Conservation (phyloP, 2,888 invertebrate genomes). For the Phalera bucephala region DNA sequence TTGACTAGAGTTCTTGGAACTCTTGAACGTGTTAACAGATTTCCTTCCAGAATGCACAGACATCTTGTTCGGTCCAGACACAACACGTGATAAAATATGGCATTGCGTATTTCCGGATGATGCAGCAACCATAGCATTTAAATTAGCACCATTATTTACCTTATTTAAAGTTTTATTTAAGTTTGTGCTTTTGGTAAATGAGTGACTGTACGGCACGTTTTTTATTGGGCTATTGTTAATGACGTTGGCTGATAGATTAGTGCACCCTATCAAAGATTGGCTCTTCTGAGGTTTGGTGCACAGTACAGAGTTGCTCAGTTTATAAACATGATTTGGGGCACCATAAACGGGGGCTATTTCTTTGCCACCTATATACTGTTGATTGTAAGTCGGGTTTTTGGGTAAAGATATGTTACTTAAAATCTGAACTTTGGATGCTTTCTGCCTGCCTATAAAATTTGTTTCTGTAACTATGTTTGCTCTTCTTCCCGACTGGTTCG, state of each 20-base stretch:
- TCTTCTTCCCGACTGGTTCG: constrained; percentile 55
- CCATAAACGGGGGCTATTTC: constrained; percentile 67
- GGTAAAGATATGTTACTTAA: constrained; percentile 77
- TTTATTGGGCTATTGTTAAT: constrained; percentile 70
- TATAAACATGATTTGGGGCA: constrained; percentile 72
- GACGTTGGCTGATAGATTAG: constrained; percentile 59
- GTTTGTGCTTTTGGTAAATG: constrained; percentile 70
- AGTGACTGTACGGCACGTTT: constrained; percentile 69
- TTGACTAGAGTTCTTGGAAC: constrained; percentile 62
- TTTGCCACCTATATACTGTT: constrained; percentile 65
- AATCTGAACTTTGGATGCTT: constrained; percentile 76
- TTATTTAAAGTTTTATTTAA: constrained; percentile 67
- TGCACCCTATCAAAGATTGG: constrained; percentile 70
- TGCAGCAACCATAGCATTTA: constrained; percentile 70
- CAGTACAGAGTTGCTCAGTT: constrained; percentile 70
- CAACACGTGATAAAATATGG: constrained; percentile 74
- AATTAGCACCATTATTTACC: constrained; percentile 77
- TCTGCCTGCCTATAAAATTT: constrained; percentile 63
- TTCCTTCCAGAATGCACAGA: constrained; percentile 75
- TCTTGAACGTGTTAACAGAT: constrained; percentile 64
- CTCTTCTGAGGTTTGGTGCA: constrained; percentile 67
- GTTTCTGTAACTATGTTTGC: constrained; percentile 70
- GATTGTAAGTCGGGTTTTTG: constrained; percentile 66
- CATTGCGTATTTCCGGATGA: constrained; percentile 71
- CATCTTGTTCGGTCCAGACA: constrained; percentile 76